These are phyloP conservation scores for Heterochromis multidens DNA, from an alignment of 2,113 vertebrate species.

Conservation along the genomic window DNA sequence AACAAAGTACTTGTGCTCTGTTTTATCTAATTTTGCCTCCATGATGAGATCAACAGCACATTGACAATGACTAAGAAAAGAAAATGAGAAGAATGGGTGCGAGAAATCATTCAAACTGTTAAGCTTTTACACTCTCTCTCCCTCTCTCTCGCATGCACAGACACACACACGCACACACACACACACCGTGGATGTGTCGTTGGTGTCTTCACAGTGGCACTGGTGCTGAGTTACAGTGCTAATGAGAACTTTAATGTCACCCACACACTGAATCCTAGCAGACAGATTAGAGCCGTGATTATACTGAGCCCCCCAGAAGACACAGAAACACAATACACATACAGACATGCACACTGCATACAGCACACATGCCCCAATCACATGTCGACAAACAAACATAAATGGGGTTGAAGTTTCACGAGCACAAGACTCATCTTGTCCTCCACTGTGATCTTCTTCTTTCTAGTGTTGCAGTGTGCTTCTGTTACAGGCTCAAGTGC, in stretches of 20 bases:
- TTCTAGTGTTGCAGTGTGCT: not conserved
- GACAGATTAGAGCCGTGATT: conserved; percentile 68
- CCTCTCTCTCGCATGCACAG: not conserved
- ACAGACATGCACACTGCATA: not conserved
- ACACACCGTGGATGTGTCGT: conserved; percentile 43
- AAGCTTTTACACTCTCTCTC: conserved; percentile 22
- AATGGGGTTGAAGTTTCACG: conserved; percentile 22
- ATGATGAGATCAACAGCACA: conserved; percentile 4
- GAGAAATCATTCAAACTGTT: conserved; percentile 17
- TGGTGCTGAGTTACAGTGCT: conserved; percentile 70
- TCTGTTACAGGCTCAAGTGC: not conserved
- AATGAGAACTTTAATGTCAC: conserved; percentile 76
- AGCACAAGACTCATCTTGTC: not conserved
- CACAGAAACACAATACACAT: conserved; percentile 27
- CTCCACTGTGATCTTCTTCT: not conserved
- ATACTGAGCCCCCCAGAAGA: conserved; percentile 51
- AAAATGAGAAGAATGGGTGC: not conserved
- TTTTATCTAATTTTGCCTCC: conserved; percentile 28
- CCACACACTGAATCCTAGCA: conserved; percentile 65
- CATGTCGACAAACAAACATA: conserved; percentile 24
- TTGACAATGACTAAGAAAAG: conserved; percentile 2
- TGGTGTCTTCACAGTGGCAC: conserved; percentile 67
- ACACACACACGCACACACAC: not conserved
- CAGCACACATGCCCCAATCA: conserved; percentile 1
- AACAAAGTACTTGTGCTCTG: not conserved